Conservation (phyloP, 2,888 invertebrate genomes). For the Galerucella nymphaeae region DNA sequence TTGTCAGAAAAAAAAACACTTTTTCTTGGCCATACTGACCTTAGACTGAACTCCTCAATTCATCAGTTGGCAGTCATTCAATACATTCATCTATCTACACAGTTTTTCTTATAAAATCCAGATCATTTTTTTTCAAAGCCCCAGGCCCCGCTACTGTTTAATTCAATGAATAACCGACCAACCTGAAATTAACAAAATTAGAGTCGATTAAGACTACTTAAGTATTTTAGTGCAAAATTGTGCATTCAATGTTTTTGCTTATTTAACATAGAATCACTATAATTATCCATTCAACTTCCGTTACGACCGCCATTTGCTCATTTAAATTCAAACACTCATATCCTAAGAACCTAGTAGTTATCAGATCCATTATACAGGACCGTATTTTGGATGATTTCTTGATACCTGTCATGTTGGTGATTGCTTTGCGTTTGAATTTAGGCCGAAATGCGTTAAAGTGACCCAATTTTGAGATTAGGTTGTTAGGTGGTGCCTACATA, state of each 20-base stretch:
- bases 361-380: conserved; percentile 1
- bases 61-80: too few relatives aligned
- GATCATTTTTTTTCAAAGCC: background rate
- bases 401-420: background rate
- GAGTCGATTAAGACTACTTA: conserved; percentile 2
- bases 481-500: too few relatives aligned
- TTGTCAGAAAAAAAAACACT: too few relatives aligned
- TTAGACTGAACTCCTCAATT: too few relatives aligned
- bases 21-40: too few relatives aligned
- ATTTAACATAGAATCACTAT: conserved; percentile 12
- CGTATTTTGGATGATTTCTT: background rate
- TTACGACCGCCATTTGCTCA: conserved; percentile 10
- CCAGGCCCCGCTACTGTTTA: background rate
- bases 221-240: conserved; percentile 16
- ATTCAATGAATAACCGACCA: background rate
- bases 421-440: too few relatives aligned
- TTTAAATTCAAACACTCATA: conserved; percentile 14
- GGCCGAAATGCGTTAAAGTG: too few relatives aligned
- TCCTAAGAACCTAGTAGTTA: conserved; percentile 7
- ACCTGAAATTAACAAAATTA: conserved; percentile 4
- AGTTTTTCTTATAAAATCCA: background rate
- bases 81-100: too few relatives aligned
- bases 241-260: conserved; percentile 10
- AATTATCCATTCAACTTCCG: conserved; percentile 19
- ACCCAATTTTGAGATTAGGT: too few relatives aligned